Evolutionary conservation across 2,113 vertebrate genomes (phyloP).

Genomic region (Bucco capensis): DNA sequence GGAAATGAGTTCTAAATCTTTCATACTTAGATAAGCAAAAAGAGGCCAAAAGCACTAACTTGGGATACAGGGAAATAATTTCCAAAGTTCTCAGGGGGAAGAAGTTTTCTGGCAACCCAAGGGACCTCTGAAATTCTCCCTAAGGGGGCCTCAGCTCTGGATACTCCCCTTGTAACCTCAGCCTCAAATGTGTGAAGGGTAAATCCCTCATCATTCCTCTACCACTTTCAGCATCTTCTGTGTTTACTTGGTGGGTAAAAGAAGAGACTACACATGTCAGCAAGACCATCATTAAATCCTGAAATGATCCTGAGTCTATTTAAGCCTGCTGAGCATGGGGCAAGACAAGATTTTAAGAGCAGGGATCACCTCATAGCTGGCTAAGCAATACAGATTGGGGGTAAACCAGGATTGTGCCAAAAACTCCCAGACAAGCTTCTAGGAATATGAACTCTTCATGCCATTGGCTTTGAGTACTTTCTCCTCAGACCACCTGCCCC

Average conservation of each 20-base stretch:
- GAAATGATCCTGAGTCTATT: background rate
- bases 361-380: background rate
- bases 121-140: background rate
- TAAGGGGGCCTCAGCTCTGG: background rate
- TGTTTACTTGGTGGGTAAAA: background rate
- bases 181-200: background rate
- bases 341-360: background rate
- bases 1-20: background rate
- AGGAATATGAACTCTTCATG: background rate
- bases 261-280: background rate
- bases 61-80: background rate
- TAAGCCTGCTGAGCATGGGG: background rate
- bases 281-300: background rate
- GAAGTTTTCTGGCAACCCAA: background rate
- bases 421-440: background rate
- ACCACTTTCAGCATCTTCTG: background rate
- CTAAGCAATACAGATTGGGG: background rate
- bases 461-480: background rate
- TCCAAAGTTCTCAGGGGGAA: background rate
- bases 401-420: background rate
- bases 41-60: background rate
- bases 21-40: background rate
- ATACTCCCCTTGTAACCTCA: background rate
- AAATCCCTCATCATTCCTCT: background rate
- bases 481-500: background rate